Conservation (phyloP, 2,888 invertebrate species). For the Acleris emargana region DNA sequence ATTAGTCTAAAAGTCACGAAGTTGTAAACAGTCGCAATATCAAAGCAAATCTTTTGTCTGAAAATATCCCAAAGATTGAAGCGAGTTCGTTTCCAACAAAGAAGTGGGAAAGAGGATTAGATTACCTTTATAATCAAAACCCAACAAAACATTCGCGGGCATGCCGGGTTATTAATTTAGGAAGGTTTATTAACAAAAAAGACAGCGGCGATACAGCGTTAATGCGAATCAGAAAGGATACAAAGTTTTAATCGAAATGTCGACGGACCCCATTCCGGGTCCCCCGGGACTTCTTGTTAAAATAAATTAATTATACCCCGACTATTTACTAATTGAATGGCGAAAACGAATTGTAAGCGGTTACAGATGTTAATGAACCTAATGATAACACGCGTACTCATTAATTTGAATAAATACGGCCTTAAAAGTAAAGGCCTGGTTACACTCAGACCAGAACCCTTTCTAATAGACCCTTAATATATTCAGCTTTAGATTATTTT, state of each 20-base stretch:
- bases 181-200: slow-evolving; percentile 36
- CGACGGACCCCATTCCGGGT: slow-evolving; percentile 45
- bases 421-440: slow-evolving; percentile 6
- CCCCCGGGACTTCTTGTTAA: slow-evolving; percentile 51
- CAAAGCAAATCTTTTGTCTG: slow-evolving; percentile 4
- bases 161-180: slow-evolving; percentile 35
- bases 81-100: slow-evolving; percentile 26
- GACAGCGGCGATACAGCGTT: slow-evolving; percentile 30
- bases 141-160: slow-evolving; percentile 33
- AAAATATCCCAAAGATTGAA: slow-evolving; percentile 22
- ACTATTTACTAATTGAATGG: slow-evolving; percentile 63
- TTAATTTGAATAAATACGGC: slow-evolving; percentile 28
- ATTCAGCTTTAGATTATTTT: background rate
- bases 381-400: slow-evolving; percentile 43
- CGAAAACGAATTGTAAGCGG: slow-evolving; percentile 47
- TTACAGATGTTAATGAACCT: slow-evolving; percentile 38
- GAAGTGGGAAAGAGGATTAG: slow-evolving; percentile 19
- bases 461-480: no score
- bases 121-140: slow-evolving; percentile 36
- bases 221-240: slow-evolving; percentile 43
- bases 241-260: slow-evolving; percentile 63
- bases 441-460: background rate
- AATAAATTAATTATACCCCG: slow-evolving; percentile 58
- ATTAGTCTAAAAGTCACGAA: background rate
- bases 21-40: background rate